Evolutionary conservation across 2,113 vertebrate species (phyloP).

Genomic region (Eolophus roseicapilla): DNA sequence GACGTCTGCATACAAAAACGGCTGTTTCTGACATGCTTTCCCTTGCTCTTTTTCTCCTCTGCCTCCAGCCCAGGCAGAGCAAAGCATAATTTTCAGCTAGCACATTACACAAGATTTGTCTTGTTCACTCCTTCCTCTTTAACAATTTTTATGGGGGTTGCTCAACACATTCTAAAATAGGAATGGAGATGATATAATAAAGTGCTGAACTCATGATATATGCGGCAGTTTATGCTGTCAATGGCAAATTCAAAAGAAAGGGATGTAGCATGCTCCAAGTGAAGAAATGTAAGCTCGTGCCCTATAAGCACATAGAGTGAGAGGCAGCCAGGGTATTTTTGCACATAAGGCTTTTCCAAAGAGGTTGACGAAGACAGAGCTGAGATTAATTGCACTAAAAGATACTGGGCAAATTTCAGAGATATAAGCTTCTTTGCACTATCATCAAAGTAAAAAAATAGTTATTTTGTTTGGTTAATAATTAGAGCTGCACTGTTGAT

Average conservation of each 20-base stretch:
- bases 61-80: conserved; percentile 30
- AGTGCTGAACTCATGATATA: conserved; percentile 51
- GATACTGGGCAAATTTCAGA: conserved; percentile 34
- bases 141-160: conserved; percentile 63
- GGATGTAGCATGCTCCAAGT: conserved; percentile 31
- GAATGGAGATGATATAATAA: conserved; percentile 44
- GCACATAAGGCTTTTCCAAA: conserved; percentile 41
- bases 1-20: not conserved
- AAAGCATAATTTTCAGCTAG: conserved; percentile 27
- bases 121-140: conserved; percentile 59
- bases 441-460: conserved; percentile 23
- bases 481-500: conserved; percentile 3
- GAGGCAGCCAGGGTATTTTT: conserved; percentile 42
- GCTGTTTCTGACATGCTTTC: conserved; percentile 26
- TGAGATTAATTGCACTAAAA: conserved; percentile 45
- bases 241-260: conserved; percentile 34
- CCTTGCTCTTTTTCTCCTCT: conserved; percentile 10
- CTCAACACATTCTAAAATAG: conserved; percentile 59
- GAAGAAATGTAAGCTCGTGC: conserved; percentile 6
- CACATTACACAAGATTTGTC: conserved; percentile 43
- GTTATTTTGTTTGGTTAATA: conserved; percentile 66
- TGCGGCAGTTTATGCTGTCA: conserved; percentile 42
- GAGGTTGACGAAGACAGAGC: not conserved
- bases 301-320: not conserved
- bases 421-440: not conserved